These are phyloP conservation scores for Cydia pomonella DNA, from an alignment of 1,140 invertebrate genomes.

Conservation along the genomic window DNA sequence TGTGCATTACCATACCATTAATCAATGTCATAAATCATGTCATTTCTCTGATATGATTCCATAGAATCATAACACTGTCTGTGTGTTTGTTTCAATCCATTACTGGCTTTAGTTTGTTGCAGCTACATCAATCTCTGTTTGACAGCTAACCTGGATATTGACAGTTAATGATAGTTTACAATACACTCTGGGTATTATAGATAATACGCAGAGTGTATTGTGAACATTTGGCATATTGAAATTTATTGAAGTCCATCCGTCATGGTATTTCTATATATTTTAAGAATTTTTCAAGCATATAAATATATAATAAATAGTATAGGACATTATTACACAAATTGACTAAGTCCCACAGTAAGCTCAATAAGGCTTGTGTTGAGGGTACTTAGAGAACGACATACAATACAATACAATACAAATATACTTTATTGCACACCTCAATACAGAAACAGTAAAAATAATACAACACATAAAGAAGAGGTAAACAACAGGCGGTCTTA, in stretches of 20 bases:
- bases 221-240: not conserved
- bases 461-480: too few species aligned
- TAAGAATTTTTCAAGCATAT: not conserved
- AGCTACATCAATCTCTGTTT: not conserved
- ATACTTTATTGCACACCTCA: too few species aligned
- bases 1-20: not conserved
- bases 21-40: constrained; percentile 12
- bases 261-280: not conserved
- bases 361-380: too few species aligned
- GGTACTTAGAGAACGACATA: too few species aligned
- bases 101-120: not conserved
- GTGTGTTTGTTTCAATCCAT: constrained; percentile 14
- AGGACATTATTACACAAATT: too few species aligned
- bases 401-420: too few species aligned
- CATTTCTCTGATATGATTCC: not conserved
- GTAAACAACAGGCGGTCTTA: too few species aligned
- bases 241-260: not conserved
- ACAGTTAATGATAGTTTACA: constrained; percentile 11
- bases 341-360: too few species aligned
- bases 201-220: too few species aligned
- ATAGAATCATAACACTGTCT: not conserved
- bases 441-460: too few species aligned
- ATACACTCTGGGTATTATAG: not conserved
- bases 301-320: too few species aligned
- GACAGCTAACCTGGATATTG: constrained; percentile 6